A percentile compares a stretch with the other conserved stretches of the same genome.
These are phyloP conservation scores for Mastomys coucha DNA, from an alignment of 2,113 vertebrate genomes.

Conservation along the genomic window DNA sequence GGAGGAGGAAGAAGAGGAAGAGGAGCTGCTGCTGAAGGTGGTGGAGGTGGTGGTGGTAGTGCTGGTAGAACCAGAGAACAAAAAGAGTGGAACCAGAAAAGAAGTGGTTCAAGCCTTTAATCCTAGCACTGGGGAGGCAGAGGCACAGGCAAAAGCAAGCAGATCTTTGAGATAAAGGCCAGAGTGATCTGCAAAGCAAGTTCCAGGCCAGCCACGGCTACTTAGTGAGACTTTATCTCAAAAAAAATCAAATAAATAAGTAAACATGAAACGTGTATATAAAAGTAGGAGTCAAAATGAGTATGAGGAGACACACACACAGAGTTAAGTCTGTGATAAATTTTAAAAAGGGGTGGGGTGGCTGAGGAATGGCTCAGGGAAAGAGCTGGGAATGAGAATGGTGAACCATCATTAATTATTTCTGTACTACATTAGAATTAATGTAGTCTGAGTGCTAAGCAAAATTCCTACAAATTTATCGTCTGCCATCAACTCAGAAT, in stretches of 20 bases:
- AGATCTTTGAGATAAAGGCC: background rate
- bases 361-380: background rate
- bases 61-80: too few species aligned
- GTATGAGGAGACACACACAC: background rate
- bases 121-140: background rate
- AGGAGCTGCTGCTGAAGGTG: too few species aligned
- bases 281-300: constrained; percentile 4
- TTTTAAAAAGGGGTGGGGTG: background rate
- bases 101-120: background rate
- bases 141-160: background rate
- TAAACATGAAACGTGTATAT: background rate
- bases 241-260: background rate
- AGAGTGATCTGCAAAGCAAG: background rate
- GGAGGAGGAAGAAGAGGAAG: too few species aligned
- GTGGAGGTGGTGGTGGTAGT: background rate
- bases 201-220: background rate
- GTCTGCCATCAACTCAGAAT: background rate
- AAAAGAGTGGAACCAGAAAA: background rate
- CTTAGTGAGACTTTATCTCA: background rate
- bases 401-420: background rate
- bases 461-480: constrained; percentile 23
- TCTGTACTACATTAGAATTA: background rate
- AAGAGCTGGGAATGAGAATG: background rate
- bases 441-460: background rate
- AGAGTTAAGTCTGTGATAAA: background rate